phyloP scores from a whole-genome alignment of 2,113 vertebrate species.

The Struthidea cinerea region DNA sequence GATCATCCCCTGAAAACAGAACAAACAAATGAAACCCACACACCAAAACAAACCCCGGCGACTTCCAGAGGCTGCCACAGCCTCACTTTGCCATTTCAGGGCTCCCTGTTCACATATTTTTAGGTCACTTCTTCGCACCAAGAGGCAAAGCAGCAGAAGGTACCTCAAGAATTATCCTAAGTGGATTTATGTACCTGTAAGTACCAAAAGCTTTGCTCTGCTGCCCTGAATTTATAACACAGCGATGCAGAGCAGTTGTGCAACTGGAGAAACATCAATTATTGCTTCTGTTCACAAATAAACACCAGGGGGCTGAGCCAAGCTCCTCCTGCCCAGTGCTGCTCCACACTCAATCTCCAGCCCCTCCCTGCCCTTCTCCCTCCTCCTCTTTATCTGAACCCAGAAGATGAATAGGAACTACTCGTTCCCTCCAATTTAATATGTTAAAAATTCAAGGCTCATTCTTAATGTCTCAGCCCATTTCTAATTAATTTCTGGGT shows the following conservation, averaged over 20 bases:
- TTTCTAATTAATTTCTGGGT: conserved; percentile 19
- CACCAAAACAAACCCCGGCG: background rate
- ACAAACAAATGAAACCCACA: background rate
- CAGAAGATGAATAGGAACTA: background rate
- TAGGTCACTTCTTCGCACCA: background rate
- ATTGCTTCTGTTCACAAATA: background rate
- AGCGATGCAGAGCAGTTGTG: background rate
- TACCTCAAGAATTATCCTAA: background rate
- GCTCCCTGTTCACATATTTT: background rate
- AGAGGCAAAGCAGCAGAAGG: background rate
- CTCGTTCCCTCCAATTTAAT: background rate
- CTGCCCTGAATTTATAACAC: fast-evolving
- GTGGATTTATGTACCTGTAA: background rate
- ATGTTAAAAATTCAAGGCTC: conserved; percentile 28
- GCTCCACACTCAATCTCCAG: background rate
- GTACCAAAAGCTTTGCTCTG: background rate
- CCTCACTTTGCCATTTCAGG: background rate
- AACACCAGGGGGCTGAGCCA: background rate
- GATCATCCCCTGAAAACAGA: background rate
- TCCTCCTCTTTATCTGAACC: background rate
- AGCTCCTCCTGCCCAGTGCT: background rate
- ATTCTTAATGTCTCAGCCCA: background rate
- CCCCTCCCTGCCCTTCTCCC: background rate
- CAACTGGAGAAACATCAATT: background rate
- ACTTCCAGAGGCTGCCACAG: background rate